Evolutionary conservation across 1,140 invertebrate species (phyloP), one percentile per base, ranked within the genome.

Genomic region (Babylonia areolata): DNA sequence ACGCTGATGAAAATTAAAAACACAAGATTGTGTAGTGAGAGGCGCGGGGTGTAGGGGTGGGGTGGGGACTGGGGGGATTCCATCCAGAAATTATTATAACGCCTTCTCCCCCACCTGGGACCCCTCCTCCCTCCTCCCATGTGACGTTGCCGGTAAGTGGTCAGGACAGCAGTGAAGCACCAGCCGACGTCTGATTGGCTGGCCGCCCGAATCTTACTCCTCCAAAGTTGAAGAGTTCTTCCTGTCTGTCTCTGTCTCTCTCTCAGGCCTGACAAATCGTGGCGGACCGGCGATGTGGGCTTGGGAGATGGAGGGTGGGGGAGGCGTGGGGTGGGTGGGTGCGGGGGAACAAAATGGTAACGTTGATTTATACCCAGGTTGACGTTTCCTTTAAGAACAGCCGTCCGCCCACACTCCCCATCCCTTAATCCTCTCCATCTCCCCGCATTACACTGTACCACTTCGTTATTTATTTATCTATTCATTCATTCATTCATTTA

Each of bases 61-160:
- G n/a, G n/a, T n/a, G n/a, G n/a, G n/a, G n/a, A n/a, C n/a, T 9
- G 46, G 46, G 28, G 33, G 71, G 31, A 6, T 73, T 73, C 71
- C 33, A 73, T 73, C 71, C n/a, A 73, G 71, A 73, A 73, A 73
- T 73, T 73, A 73, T 73, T 73, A 73, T 73, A 31, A 73, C 71
- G 3, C n/a, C 31, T 73, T 35, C n/a, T n/a, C 35, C 33, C 71
- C 71, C 31, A 35, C 71, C 31, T 35, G 71, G 71, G 46, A 17
- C 46, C 46, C 46, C 46, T 51, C 46, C 17, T n/a, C n/a, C n/a
- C n/a, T n/a, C n/a, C n/a, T 5, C 64, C 17, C 17, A 28, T 35
- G n/a, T 33, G 71, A 33, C 33, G 71, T 35, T 3, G 28, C 33
- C 12, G 31, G 71, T 33, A 33, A 73, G 71, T 73, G 71, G 71